A percentile compares a stretch with the other conserved stretches of the same genome.
Evolutionary conservation across 2,888 invertebrate genomes (phyloP).

Genomic region (Amiota minor): DNA sequence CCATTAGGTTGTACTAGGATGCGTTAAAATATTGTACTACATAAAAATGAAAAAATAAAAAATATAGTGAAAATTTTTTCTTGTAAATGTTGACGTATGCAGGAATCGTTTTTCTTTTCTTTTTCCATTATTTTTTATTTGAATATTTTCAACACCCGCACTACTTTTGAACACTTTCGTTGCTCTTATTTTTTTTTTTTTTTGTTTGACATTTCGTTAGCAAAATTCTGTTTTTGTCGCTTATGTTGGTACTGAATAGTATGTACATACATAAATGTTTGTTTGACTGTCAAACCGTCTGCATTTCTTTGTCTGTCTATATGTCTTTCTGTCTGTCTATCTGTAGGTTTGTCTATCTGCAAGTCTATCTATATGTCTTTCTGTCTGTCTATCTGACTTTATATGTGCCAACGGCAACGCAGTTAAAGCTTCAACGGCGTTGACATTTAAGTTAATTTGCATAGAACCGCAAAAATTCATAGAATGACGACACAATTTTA

Average conservation of each 20-base stretch:
- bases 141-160: neutral
- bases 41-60: too few relatives aligned
- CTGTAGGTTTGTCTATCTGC: too few relatives aligned
- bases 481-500: constrained; percentile 9
- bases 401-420: neutral
- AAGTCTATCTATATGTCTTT: too few relatives aligned
- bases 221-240: constrained; percentile 49
- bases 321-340: too few relatives aligned
- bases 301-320: too few relatives aligned
- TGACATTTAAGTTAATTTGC: constrained; percentile 61
- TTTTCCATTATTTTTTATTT: constrained; percentile 25
- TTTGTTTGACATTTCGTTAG: constrained; percentile 51
- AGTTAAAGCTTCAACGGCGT: neutral
- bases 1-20: too few relatives aligned
- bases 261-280: constrained; percentile 30
- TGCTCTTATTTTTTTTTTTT: constrained; percentile 39
- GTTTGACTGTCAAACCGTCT: too few relatives aligned
- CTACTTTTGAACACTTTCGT: neutral
- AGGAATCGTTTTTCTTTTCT: constrained; percentile 32
- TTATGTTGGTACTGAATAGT: constrained; percentile 5
- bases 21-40: too few relatives aligned
- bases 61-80: constrained; percentile 26
- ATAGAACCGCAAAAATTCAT: constrained; percentile 57
- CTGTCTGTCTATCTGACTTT: too few relatives aligned
- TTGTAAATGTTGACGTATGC: constrained; percentile 55